Conservation (phyloP, 37 sponge, comb jelly and placozoan species). For the Beroe forskalii region DNA sequence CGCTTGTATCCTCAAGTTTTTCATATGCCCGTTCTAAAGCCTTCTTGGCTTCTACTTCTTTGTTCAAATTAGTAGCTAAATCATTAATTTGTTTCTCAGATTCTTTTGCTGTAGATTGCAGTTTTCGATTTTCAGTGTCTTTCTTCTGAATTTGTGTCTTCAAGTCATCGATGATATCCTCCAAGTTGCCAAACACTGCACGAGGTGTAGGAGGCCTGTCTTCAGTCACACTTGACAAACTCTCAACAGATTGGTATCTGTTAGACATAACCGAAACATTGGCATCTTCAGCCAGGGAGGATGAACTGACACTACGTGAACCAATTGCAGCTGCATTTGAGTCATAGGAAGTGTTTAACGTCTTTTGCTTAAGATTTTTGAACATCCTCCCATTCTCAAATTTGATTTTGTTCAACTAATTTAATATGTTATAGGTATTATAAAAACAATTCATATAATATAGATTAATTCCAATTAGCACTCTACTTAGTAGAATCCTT, state of each 20-base stretch:
- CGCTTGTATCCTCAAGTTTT: slow-evolving; percentile 51
- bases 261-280: background rate
- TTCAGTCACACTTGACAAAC: slow-evolving; percentile 4
- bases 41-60: slow-evolving; percentile 21
- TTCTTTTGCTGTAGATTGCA: background rate
- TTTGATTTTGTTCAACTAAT: background rate
- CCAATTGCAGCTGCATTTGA: background rate
- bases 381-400: slow-evolving; percentile 40
- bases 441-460: no score
- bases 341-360: slow-evolving; percentile 30
- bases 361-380: slow-evolving; percentile 52
- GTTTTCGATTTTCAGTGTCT: slow-evolving; percentile 25
- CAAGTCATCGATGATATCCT: slow-evolving; percentile 43
- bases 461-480: no score
- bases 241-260: slow-evolving; percentile 13
- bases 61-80: background rate
- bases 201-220: slow-evolving; percentile 6
- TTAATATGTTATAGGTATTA: background rate
- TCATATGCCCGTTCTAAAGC: slow-evolving; percentile 49
- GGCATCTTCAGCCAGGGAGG: background rate
- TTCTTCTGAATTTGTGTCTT: slow-evolving; percentile 26
- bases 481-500: no score
- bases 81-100: background rate
- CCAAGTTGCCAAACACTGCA: slow-evolving; percentile 39
- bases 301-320: slow-evolving; percentile 16